Percentiles rank a stretch among this genome's conserved stretches.
These are phyloP conservation scores for Escarpia spicata DNA, from an alignment of 2,888 invertebrate species.

Conservation along the genomic window DNA sequence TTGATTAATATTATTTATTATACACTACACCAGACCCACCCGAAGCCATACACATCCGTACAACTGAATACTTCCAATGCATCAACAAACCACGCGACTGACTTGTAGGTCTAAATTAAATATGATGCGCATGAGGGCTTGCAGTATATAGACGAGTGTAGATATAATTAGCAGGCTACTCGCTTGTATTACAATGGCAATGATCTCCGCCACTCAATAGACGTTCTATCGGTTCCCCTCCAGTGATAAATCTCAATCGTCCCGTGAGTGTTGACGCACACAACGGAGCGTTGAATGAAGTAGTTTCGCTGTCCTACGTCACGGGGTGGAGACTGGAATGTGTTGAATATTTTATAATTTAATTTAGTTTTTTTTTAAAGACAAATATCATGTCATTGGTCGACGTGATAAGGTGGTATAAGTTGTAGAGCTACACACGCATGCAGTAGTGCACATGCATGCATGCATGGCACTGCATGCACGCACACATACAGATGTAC, in stretches of 20 bases:
- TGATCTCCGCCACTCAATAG: background rate
- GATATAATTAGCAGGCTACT: background rate
- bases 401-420: background rate
- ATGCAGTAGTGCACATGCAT: background rate
- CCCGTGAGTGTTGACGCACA: background rate
- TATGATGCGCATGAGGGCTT: background rate
- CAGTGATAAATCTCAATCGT: background rate
- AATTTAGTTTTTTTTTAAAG: background rate
- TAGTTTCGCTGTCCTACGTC: background rate
- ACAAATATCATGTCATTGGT: background rate
- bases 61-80: background rate
- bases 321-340: background rate
- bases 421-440: background rate
- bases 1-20: too few species aligned
- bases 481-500: too few species aligned
- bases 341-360: background rate
- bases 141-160: background rate
- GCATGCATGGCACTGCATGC: background rate
- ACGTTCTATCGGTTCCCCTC: background rate
- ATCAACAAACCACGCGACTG: background rate
- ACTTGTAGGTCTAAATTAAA: background rate
- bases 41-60: background rate
- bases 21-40: too few species aligned
- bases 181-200: background rate
- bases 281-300: background rate